A percentile compares a stretch with the other conserved stretches of the same genome.
These are phyloP conservation scores for Nephotettix cincticeps DNA, from an alignment of 1,140 invertebrate species.

Conservation along the genomic window DNA sequence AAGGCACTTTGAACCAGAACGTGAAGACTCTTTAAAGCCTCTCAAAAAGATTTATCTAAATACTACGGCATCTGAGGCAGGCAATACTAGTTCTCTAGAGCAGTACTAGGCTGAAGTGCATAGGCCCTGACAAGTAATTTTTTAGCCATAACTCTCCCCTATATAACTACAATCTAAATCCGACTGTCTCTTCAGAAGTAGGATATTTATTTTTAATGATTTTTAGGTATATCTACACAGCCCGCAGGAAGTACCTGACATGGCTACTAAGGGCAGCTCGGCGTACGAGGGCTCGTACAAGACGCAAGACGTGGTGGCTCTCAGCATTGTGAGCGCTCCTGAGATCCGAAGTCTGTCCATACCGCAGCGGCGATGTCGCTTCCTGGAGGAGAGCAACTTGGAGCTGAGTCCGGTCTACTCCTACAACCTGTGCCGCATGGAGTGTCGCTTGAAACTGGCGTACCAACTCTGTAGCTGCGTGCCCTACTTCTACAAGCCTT, in stretches of 20 bases:
- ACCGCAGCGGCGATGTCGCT: constrained; percentile 62
- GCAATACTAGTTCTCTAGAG: too few species aligned
- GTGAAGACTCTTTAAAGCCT: too few species aligned
- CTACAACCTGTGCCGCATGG: constrained; percentile 63
- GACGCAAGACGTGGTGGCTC: constrained; percentile 44
- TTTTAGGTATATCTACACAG: constrained; percentile 57
- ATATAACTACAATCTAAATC: too few species aligned
- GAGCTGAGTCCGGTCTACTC: constrained; percentile 61
- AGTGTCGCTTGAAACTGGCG: constrained; percentile 60
- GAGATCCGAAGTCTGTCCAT: constrained; percentile 50
- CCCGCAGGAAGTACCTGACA: constrained; percentile 57
- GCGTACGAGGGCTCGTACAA: constrained; percentile 5
- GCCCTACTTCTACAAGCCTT: constrained; percentile 60
- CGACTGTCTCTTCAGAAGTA: too few species aligned
- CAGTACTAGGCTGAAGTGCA: too few species aligned
- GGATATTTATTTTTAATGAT: too few species aligned
- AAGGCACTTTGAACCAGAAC: too few species aligned
- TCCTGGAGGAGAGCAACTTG: constrained; percentile 60
- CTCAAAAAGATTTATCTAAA: too few species aligned
- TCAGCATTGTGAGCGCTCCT: constrained; percentile 47
- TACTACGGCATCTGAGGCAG: too few species aligned
- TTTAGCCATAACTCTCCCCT: too few species aligned
- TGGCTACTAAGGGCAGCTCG: constrained; percentile 47
- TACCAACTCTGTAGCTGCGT: constrained; percentile 60
- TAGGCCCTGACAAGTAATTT: too few species aligned